Conservation (phyloP, 2,888 invertebrate genomes). For the Acleris sparsana region DNA sequence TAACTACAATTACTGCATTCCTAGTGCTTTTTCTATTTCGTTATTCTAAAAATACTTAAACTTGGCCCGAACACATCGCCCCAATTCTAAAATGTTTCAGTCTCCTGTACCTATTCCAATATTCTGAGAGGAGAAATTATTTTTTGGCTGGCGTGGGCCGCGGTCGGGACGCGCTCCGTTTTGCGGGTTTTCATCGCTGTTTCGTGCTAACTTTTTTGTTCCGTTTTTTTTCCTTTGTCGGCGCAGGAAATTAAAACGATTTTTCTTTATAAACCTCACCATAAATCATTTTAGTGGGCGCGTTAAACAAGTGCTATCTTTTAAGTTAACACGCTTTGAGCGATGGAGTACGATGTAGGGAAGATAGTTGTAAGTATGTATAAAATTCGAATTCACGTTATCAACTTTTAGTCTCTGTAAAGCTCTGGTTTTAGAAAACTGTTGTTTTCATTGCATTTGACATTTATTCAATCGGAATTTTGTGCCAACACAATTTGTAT, state of each 20-base stretch:
- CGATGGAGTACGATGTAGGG: neutral
- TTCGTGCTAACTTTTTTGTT: conserved; percentile 23
- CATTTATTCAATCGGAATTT: too few relatives aligned
- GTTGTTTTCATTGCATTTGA: too few relatives aligned
- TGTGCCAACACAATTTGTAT: too few relatives aligned
- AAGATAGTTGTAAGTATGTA: neutral
- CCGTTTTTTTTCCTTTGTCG: conserved; percentile 22
- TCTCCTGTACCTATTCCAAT: conserved; percentile 4
- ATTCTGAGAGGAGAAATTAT: conserved; percentile 6
- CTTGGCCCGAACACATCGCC: conserved; percentile 3
- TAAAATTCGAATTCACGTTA: neutral
- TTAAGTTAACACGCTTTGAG: conserved; percentile 42
- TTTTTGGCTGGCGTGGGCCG: neutral
- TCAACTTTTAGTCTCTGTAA: too few relatives aligned
- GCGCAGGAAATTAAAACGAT: conserved; percentile 36
- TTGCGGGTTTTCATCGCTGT: conserved; percentile 8
- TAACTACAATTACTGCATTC: too few relatives aligned
- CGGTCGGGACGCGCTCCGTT: conserved; percentile 10
- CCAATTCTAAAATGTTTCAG: conserved; percentile 1
- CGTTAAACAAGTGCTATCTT: conserved; percentile 49
- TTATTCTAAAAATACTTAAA: conserved; percentile 20
- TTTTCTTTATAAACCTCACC: conserved; percentile 33
- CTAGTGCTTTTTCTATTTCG: too few relatives aligned
- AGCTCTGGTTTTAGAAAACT: too few relatives aligned
- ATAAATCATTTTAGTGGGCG: conserved; percentile 33